A percentile compares a stretch with the other conserved stretches of the same genome.
phyloP scores from a whole-genome alignment of 2,797 vertebrate genomes.

The Petrocephalus sullivani region DNA sequence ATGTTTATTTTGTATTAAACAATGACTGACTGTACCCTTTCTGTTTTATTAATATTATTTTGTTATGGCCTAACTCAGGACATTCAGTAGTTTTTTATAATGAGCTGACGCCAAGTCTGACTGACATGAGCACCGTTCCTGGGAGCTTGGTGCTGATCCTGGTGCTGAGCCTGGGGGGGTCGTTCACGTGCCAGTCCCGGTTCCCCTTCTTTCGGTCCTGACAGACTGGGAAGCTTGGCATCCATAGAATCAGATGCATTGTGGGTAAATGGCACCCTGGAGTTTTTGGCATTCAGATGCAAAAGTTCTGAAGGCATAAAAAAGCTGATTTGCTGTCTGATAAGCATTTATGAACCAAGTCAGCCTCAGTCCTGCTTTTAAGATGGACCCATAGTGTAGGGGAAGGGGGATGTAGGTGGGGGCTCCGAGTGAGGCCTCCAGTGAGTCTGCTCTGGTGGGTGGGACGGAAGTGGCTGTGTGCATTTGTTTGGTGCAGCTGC shows the following conservation, averaged over 20 bases:
- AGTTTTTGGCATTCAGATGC: not conserved
- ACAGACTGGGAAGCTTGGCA: not conserved
- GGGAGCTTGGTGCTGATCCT: not conserved
- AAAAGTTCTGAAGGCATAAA: not conserved
- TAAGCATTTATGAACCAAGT: not conserved
- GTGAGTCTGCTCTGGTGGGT: not conserved
- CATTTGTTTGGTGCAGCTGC: conserved; percentile 1
- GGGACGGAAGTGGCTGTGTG: not conserved
- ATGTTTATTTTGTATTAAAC: not conserved
- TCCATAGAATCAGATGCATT: not conserved
- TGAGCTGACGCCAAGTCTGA: not conserved
- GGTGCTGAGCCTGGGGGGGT: not conserved
- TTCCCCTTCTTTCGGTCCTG: not conserved
- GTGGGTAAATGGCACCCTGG: not conserved
- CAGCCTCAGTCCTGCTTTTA: not conserved
- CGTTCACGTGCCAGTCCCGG: not conserved
- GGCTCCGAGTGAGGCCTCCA: not conserved
- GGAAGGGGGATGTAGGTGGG: not conserved
- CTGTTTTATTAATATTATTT: not conserved
- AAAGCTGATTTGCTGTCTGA: not conserved
- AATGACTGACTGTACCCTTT: not conserved
- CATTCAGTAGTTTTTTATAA: not conserved
- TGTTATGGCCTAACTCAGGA: not conserved
- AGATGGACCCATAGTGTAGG: not conserved
- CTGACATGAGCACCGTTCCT: not conserved